A percentile compares a stretch with the other conserved stretches of the same genome.
phyloP scores from a whole-genome alignment of 2,888 invertebrate genomes.

The Nephrotoma flavescens region DNA sequence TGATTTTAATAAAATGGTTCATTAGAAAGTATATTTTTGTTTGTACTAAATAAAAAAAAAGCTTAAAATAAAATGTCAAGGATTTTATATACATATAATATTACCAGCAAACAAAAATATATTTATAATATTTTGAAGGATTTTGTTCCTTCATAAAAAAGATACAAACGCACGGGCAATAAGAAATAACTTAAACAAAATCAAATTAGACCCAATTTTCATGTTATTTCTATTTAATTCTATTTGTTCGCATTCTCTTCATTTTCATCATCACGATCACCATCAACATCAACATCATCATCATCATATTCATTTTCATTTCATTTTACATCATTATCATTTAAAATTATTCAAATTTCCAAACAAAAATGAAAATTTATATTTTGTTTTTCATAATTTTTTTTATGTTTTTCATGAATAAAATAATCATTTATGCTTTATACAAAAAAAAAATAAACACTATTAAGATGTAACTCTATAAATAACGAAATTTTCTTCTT shows the following conservation, averaged over 20 bases:
- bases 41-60: neutral
- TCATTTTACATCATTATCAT: neutral
- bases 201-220: neutral
- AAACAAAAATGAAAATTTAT: neutral
- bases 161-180: neutral
- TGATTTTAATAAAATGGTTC: neutral
- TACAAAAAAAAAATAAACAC: neutral
- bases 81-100: neutral
- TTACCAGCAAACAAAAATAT: neutral
- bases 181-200: neutral
- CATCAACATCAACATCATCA: neutral
- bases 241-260: neutral
- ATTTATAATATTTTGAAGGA: neutral
- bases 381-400: neutral
- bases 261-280: neutral
- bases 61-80: neutral
- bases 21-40: neutral
- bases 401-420: neutral
- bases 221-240: neutral
- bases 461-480: neutral
- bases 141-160: neutral
- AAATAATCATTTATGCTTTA: neutral
- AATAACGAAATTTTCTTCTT: neutral
- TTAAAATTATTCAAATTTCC: neutral
- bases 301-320: neutral